phyloP scores from a whole-genome alignment of 1,140 invertebrate genomes.

The Sarcophaga peregrina region DNA sequence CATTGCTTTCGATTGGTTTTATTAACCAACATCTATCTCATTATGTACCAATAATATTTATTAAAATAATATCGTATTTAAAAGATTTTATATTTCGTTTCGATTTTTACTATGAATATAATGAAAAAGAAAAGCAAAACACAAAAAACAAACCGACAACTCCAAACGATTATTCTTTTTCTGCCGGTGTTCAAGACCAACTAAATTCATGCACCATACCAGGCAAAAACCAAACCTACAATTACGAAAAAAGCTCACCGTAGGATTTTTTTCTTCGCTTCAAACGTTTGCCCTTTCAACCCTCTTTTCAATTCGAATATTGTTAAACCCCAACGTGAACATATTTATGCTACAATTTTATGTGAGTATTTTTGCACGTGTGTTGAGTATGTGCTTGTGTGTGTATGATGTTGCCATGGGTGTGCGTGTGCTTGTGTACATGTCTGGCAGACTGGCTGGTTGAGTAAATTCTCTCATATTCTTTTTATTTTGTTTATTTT shows the following conservation, averaged over 20 bases:
- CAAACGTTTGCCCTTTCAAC: slow-evolving; percentile 5
- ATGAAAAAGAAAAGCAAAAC: too few species aligned
- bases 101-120: too few species aligned
- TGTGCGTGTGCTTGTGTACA: not conserved
- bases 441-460: not conserved
- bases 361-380: too few species aligned
- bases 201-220: slow-evolving; percentile 8
- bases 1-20: not conserved
- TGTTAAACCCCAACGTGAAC: not conserved
- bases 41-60: not conserved
- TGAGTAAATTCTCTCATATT: not conserved
- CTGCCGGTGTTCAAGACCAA: not conserved
- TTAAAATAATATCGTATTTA: not conserved
- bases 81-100: too few species aligned
- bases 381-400: too few species aligned
- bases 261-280: not conserved
- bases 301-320: not conserved
- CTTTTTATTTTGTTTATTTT: slow-evolving; percentile 1
- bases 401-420: too few species aligned
- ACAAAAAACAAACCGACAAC: not conserved
- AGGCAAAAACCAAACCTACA: not conserved
- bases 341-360: not conserved
- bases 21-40: not conserved
- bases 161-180: not conserved
- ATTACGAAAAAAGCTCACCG: slow-evolving; percentile 3